These are phyloP conservation scores for Eucera pruinosa DNA, from an alignment of 2,888 invertebrate species.

Conservation along the genomic window DNA sequence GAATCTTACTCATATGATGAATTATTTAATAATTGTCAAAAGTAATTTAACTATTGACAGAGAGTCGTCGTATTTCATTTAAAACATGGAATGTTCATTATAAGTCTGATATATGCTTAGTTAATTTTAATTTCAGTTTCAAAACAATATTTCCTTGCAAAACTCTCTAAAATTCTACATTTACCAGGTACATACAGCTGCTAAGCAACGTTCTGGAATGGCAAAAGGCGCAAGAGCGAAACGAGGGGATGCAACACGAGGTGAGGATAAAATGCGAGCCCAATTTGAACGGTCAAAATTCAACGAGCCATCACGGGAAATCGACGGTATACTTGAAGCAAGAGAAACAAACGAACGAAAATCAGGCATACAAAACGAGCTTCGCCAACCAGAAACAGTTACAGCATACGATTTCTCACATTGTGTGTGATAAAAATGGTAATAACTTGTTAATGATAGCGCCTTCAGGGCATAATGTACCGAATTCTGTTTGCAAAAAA, in stretches of 20 bases:
- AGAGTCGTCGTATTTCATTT: too few relatives aligned
- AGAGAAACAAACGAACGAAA: conserved; percentile 63
- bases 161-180: too few relatives aligned
- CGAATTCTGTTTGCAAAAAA: conserved; percentile 31
- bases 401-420: conserved; percentile 45
- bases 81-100: too few relatives aligned
- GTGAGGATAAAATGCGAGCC: conserved; percentile 77
- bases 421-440: conserved; percentile 87
- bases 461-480: conserved; percentile 78
- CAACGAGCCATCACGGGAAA: conserved; percentile 79
- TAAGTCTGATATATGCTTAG: too few relatives aligned
- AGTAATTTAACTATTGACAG: too few relatives aligned
- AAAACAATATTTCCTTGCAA: too few relatives aligned
- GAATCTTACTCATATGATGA: too few relatives aligned
- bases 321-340: conserved; percentile 71
- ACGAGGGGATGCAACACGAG: conserved; percentile 76
- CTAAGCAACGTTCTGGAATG: conserved; percentile 95
- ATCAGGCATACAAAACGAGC: conserved; percentile 43
- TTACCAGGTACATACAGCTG: conserved; percentile 92
- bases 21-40: too few relatives aligned
- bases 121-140: too few relatives aligned
- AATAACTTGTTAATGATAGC: conserved; percentile 90
- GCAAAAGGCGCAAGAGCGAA: conserved; percentile 87
- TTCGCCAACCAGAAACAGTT: conserved; percentile 50
- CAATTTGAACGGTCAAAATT: conserved; percentile 48